Base-by-base conservation (phyloP, 2,113 vertebrate genomes). In the Etheostoma spectabile region DNA sequence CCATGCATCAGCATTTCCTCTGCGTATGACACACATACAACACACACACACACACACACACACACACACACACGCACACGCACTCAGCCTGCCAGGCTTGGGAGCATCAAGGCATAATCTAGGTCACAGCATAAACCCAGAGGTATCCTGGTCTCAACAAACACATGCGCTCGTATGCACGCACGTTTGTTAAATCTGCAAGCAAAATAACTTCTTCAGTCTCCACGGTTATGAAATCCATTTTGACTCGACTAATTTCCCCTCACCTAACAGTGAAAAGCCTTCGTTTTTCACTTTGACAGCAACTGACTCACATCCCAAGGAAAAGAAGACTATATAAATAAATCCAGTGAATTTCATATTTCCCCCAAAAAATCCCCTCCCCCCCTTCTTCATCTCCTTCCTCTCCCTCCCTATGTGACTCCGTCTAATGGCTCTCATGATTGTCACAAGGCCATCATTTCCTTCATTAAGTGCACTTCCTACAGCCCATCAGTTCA, bases 51-150 rank as follows among this genome's bases (percentile, higher is more conserved):
- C 52, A 77, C 76, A 51, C 59, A 75, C 78, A 76, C 70, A 56
- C 53, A 52, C 66, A 27, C 48, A 42, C 69, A 62, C 22, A 62
- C 57, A 75, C 57, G 64, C 51, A 6, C 74, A 71, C 2, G 52
- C 59, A 45, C 85, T 59, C 80, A 67, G 85, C 82, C 86, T 91
- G 87, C 83, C 83, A 89, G 74, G 87, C 88, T 88, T 76, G 80
- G 76, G 78, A 92, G 91, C 92, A 90, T 92, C 91, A 91, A 84
- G 88, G 81, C 89, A 86, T 82, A 91, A 94, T 93, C 84, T 94
- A 93, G 93, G 93, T 94, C 93, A 94, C 84, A 85, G 83, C 89
- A 85, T 87, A 87, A 88, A 66, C 91, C 90, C 90, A 87, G 87
- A 91, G 92, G 93, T 91, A 88, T 89, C 77, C 79, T 74, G 18